Conservation (phyloP, 2,797 vertebrate species). For the Poeciliopsis paucimaculata region DNA sequence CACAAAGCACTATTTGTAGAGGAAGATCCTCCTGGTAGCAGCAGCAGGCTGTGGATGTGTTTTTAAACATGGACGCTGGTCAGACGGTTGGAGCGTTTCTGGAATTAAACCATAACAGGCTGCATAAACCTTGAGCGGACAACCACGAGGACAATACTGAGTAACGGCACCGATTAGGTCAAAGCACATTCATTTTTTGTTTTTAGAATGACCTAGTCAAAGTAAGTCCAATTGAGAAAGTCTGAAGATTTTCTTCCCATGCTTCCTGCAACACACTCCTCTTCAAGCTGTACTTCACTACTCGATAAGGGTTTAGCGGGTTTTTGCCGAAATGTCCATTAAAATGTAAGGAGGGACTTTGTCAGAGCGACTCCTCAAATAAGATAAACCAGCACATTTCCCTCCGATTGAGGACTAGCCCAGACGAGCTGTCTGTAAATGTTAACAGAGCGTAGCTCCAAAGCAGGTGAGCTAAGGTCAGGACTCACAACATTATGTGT, state of each 20-base stretch:
- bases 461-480: slow-evolving; percentile 31
- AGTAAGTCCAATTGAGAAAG: slow-evolving; percentile 14
- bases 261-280: slow-evolving; percentile 18
- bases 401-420: slow-evolving; percentile 17
- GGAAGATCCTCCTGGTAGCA: background rate
- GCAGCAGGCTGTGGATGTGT: background rate
- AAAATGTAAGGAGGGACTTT: background rate
- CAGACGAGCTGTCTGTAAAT: slow-evolving; percentile 30
- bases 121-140: background rate
- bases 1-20: background rate
- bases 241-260: slow-evolving; percentile 28
- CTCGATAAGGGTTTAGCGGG: slow-evolving; percentile 11
- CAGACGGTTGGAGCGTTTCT: background rate
- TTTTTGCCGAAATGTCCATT: background rate
- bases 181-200: background rate
- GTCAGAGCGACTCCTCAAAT: slow-evolving; percentile 14
- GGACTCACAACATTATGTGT: slow-evolving; percentile 13
- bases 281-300: slow-evolving; percentile 38
- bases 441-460: slow-evolving; percentile 33
- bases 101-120: background rate
- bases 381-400: slow-evolving; percentile 6
- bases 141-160: background rate
- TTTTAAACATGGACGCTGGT: background rate
- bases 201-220: background rate
- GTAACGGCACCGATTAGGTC: background rate